These are phyloP conservation scores for Coreius guichenoti DNA, from an alignment of 2,797 vertebrate genomes.

Conservation along the genomic window DNA sequence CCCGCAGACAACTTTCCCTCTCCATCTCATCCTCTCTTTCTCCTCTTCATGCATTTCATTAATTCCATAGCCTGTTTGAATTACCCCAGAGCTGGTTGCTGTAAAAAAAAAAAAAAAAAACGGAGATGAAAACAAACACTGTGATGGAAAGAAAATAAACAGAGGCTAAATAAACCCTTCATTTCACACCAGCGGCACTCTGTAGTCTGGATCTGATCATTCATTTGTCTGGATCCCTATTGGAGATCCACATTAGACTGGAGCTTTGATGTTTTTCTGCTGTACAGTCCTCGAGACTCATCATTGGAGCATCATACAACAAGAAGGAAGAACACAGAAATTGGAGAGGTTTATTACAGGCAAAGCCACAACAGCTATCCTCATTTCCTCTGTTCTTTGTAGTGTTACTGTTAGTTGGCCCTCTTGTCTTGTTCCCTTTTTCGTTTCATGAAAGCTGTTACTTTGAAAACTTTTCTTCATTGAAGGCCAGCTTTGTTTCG, in stretches of 20 bases:
- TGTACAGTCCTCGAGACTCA: constrained; percentile 18
- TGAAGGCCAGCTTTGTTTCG: constrained; percentile 6
- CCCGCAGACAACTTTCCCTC: constrained; percentile 11
- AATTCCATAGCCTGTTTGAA: constrained; percentile 45
- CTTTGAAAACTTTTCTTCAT: constrained; percentile 22
- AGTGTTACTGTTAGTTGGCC: constrained; percentile 12
- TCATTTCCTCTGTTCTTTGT: constrained; percentile 42
- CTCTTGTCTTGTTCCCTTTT: constrained; percentile 5
- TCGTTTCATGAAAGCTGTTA: constrained; percentile 16
- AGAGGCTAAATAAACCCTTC: constrained; percentile 35
- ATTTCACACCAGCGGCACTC: constrained; percentile 6
- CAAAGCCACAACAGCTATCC: constrained; percentile 24
- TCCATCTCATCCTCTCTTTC: not conserved
- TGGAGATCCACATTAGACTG: constrained; percentile 33
- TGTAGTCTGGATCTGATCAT: constrained; percentile 40
- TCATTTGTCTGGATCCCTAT: constrained; percentile 28
- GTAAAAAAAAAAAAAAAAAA: constrained; percentile 6
- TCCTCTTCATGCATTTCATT: constrained; percentile 38
- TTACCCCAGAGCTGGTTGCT: constrained; percentile 47
- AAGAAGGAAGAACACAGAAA: constrained; percentile 8
- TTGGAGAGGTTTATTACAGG: constrained; percentile 30
- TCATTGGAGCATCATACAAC: constrained; percentile 28
- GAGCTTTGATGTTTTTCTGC: constrained; percentile 48
- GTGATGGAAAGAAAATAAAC: constrained; percentile 40
- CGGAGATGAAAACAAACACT: constrained; percentile 48